Conservation (phyloP, 1,140 invertebrate genomes). For the Drosophila pandora region DNA sequence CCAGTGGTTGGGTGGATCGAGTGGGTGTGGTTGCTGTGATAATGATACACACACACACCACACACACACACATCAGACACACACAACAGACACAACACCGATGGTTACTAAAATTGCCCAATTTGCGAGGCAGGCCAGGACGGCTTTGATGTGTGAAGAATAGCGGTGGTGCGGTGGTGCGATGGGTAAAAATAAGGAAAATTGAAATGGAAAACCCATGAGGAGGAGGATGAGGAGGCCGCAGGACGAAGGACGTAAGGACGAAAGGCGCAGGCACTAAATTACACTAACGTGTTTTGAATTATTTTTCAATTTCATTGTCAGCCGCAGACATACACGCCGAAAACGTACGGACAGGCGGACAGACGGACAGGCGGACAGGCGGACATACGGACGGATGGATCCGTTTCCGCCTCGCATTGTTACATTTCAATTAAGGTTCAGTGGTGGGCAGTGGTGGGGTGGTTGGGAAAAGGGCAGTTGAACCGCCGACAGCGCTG, state of each 20-base stretch:
- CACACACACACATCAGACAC: neutral
- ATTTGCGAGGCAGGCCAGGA: conserved; percentile 66
- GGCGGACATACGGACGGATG: conserved; percentile 18
- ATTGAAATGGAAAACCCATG: conserved; percentile 32
- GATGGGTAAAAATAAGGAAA: conserved; percentile 52
- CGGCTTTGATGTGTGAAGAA: conserved; percentile 78
- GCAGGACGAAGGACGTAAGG: neutral
- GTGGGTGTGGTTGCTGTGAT: conserved; percentile 73
- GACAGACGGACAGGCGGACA: neutral
- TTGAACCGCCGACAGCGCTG: conserved; percentile 54
- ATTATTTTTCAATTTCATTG: conserved; percentile 83
- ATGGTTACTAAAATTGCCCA: conserved; percentile 64
- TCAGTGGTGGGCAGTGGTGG: conserved; percentile 6
- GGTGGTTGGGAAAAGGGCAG: neutral
- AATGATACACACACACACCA: conserved; percentile 71
- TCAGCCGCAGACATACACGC: conserved; percentile 60
- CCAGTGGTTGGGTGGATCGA: conserved; percentile 1
- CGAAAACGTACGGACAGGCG: neutral
- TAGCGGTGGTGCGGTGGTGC: conserved; percentile 8
- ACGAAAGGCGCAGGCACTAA: conserved; percentile 65
- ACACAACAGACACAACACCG: too few relatives aligned
- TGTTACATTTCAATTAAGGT: conserved; percentile 81
- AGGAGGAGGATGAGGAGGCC: neutral
- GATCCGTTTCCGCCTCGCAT: conserved; percentile 66
- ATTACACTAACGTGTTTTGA: conserved; percentile 83